Evolutionary conservation across 2,888 invertebrate genomes (phyloP), one percentile per base, ranked within the genome.

Genomic region (Temnothorax ravouxi): DNA sequence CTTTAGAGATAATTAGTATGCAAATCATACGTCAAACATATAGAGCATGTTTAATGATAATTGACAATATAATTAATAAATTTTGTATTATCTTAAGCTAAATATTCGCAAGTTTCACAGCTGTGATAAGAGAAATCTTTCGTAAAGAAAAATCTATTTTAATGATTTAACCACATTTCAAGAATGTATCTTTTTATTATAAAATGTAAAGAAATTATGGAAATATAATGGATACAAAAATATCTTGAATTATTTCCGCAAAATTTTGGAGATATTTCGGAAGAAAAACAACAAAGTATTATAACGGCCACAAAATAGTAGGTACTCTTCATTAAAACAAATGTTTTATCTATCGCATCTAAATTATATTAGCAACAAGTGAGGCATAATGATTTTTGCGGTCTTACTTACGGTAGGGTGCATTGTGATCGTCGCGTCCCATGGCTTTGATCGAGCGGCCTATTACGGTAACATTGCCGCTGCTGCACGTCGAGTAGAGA

Each of bases 401-500:
- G 18, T 85, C 44, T 74, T 94, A 96, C 96, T 96, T 95, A 96
- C 96, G 96, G 92, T 94, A 95, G 95, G 96, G 96, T 94, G 96
- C 96, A 91, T 94, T 94, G 88, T 92, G 87, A 89, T 95, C 94
- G 92, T 93, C 92, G 91, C 95, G 95, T 95, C 95, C 96, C 94
- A 96, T 96, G 95, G 96, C 96, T 95, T 96, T 96, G 95, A 96
- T 96, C 95, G 96, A 96, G 95, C 96, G 96, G 95, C 95, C 95
- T 95, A 96, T 96, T 93, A 97, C 96, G 95, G 96, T 96, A 95
- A 97, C 96, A 95, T 96, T 96, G 94, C 96, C 96, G 95, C 96
- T 96, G 94, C 96, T 96, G 95, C 96, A 96, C 95, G 96, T 96
- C 95, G 96, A 96, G 96, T 96, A 96, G 93, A 97, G 96, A 94